These are phyloP conservation scores for Glyphotaelius pellucidus DNA, from an alignment of 2,888 invertebrate species.

Conservation along the genomic window DNA sequence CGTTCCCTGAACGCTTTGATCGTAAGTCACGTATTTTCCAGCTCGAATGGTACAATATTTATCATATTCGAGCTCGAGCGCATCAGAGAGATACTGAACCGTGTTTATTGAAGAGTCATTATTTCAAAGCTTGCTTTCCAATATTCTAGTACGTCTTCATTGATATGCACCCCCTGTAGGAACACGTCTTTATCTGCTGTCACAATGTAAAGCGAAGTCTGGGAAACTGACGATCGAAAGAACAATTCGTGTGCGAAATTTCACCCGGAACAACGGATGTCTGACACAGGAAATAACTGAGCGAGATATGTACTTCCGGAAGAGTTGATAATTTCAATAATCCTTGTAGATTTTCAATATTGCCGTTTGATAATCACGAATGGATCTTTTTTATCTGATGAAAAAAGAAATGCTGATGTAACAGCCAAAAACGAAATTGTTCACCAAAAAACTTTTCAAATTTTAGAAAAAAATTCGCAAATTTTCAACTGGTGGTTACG, in stretches of 20 bases:
- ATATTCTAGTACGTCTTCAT: not conserved
- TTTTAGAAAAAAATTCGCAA: too few species aligned
- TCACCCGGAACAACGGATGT: slow-evolving; percentile 6
- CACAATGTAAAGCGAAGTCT: slow-evolving; percentile 2
- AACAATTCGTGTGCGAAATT: slow-evolving; percentile 18
- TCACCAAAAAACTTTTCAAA: too few species aligned
- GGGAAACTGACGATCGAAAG: slow-evolving; percentile 3
- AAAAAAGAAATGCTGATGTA: too few species aligned
- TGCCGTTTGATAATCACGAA: not conserved
- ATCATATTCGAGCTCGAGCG: not conserved
- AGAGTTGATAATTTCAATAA: not conserved
- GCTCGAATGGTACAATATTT: not conserved
- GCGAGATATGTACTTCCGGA: slow-evolving; percentile 12
- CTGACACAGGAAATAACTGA: slow-evolving; percentile 12
- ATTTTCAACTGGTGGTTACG: too few species aligned
- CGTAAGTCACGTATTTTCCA: not conserved
- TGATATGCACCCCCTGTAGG: not conserved
- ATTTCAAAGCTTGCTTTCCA: slow-evolving; percentile 16
- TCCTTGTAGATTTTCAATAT: not conserved
- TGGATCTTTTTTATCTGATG: too few species aligned
- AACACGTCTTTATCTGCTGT: slow-evolving; percentile 7
- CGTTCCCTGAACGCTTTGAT: not conserved
- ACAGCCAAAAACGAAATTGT: too few species aligned
- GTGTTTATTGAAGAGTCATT: slow-evolving; percentile 12
- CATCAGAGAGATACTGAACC: not conserved